Evolutionary conservation across 2,113 vertebrate species (phyloP), one percentile per base, ranked within the genome.

Genomic region (Coracopsis vasa): DNA sequence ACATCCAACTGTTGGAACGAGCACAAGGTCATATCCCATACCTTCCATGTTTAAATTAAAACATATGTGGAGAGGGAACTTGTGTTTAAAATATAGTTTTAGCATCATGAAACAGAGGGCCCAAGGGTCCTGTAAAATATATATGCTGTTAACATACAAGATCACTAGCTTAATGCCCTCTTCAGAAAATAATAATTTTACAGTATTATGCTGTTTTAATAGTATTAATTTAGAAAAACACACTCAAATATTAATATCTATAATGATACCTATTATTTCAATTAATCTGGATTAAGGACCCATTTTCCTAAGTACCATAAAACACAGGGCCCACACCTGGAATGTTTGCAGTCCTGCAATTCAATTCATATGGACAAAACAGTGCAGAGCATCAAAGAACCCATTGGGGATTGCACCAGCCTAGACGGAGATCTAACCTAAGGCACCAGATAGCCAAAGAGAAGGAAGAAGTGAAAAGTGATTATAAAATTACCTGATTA

Each of bases 31-130:
- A 61, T 62, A 54, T 86, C 27, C 54, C 39, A 50, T 85, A 66
- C 58, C 54, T 95, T 93, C 73, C 29, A 54, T 69, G 27, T 89
- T 86, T 85, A 90, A 93, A 94, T 85, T 82, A 81, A 95, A 94
- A 75, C 61, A 88, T 35, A 50, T 81, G 60, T 42, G 92, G 64
- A 92, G 21, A 66, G 7, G 56, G 23, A 88, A 61, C 27, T 95
- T 80, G 7, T 45, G 3, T 60, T 90, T 83, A 73, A 93, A 91
- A 77, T 62, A 47, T 1, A 73, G 41, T 67, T 95, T 88, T 73
- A 83, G 14, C 39, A 79, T 84, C 56, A 44, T 56, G 58, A 92
- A 88, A 48, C 35, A 93, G 54, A 88, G 17, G 15, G 10, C 45
- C 37, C 25, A 29, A 73, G 60, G 25, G 80, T 41, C 70, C 53